These are phyloP conservation scores for Tychaedon coryphoeus DNA, from an alignment of 2,113 vertebrate species.

Conservation along the genomic window DNA sequence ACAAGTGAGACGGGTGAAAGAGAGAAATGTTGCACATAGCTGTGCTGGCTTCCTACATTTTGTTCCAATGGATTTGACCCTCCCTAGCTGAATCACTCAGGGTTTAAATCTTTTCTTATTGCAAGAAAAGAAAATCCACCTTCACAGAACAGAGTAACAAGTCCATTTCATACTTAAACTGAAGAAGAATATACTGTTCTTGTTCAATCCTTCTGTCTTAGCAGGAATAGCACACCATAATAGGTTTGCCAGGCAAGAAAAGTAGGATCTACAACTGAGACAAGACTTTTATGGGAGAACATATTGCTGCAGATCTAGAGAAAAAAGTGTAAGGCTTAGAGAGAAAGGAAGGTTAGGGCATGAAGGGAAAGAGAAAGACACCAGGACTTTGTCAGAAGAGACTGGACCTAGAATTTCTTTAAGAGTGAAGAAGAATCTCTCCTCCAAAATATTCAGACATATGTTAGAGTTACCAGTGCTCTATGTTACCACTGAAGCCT, in stretches of 20 bases:
- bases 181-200: background rate
- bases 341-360: background rate
- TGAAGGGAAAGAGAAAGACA: background rate
- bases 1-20: background rate
- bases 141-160: background rate
- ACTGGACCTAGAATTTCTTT: background rate
- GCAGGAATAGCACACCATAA: background rate
- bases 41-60: background rate
- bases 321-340: background rate
- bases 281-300: background rate
- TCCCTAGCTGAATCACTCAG: background rate
- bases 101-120: background rate
- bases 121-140: background rate
- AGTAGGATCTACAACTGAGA: background rate
- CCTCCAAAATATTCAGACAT: background rate
- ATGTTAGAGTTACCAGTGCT: background rate
- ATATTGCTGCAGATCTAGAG: background rate
- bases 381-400: background rate
- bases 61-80: background rate
- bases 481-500: background rate
- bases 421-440: background rate
- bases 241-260: background rate
- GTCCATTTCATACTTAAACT: background rate
- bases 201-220: background rate
- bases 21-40: background rate